Evolutionary conservation across 2,888 invertebrate species (phyloP).

Genomic region (Pardosa pseudoannulata): DNA sequence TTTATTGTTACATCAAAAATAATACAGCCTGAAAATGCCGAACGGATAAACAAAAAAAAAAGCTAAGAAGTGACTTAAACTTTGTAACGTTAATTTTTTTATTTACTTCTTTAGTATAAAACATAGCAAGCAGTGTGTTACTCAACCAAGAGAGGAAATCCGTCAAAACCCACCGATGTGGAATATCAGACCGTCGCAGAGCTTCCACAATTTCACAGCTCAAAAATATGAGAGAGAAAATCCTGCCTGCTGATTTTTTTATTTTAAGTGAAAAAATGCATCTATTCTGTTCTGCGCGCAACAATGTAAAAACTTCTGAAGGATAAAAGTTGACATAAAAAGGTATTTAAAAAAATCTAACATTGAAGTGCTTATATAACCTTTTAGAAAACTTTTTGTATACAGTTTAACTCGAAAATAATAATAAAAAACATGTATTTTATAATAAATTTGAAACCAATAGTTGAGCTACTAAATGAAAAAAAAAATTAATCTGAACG

Average conservation of each 20-base stretch:
- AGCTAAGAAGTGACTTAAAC: too few relatives aligned
- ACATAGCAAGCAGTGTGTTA: background rate
- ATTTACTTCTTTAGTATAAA: background rate
- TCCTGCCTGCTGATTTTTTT: background rate
- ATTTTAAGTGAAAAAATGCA: background rate
- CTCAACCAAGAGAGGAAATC: background rate
- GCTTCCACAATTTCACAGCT: background rate
- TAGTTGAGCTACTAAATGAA: too few relatives aligned
- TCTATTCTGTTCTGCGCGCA: background rate
- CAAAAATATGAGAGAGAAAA: background rate
- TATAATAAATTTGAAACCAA: too few relatives aligned
- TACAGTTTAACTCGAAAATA: too few relatives aligned
- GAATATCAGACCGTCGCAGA: slow-evolving; percentile 3
- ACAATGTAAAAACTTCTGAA: background rate
- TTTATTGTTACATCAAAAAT: background rate
- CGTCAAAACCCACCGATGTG: background rate
- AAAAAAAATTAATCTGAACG: too few relatives aligned
- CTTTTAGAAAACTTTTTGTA: too few relatives aligned
- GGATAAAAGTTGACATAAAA: background rate
- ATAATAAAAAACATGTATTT: too few relatives aligned
- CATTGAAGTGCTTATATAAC: too few relatives aligned
- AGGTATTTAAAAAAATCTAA: too few relatives aligned
- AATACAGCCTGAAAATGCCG: background rate
- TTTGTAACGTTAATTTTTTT: background rate
- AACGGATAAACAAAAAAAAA: too few relatives aligned